A percentile compares a stretch with the other conserved stretches of the same genome.
Evolutionary conservation across 2,888 invertebrate species (phyloP).

Genomic region (Ophraella communa): DNA sequence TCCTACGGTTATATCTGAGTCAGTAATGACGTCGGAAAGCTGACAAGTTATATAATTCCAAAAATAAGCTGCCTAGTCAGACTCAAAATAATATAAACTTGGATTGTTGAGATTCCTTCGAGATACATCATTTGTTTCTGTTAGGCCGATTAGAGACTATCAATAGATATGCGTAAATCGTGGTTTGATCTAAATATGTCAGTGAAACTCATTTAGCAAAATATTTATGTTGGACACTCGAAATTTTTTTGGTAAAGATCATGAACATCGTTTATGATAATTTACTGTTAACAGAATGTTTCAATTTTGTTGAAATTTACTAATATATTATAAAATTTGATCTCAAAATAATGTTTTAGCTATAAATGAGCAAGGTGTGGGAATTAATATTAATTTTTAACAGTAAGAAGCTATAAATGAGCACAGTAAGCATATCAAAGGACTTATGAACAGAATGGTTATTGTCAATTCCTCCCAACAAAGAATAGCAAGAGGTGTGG

Average conservation of each 20-base stretch:
- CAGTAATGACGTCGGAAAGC: conserved; percentile 39
- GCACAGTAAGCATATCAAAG: too few species aligned
- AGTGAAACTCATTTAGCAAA: background rate
- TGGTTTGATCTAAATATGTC: conserved; percentile 14
- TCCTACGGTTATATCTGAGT: conserved; percentile 45
- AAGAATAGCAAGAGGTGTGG: too few species aligned
- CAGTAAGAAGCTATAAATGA: too few species aligned
- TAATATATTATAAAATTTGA: too few species aligned
- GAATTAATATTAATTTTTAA: too few species aligned
- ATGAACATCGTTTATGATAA: background rate
- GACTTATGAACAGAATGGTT: too few species aligned
- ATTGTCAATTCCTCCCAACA: too few species aligned
- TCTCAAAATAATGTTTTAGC: too few species aligned
- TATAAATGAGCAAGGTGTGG: too few species aligned
- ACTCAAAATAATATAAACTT: conserved; percentile 15
- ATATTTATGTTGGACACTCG: background rate
- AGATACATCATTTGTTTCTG: conserved; percentile 27
- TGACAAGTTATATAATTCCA: conserved; percentile 33
- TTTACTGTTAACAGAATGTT: too few species aligned
- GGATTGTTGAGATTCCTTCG: conserved; percentile 25
- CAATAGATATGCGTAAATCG: conserved; percentile 14
- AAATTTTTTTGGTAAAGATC: background rate
- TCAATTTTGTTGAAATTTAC: too few species aligned
- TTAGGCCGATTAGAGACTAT: conserved; percentile 18
- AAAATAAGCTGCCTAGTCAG: conserved; percentile 29